phyloP scores from a whole-genome alignment of 1,140 invertebrate genomes.

The Melitaea cinxia region DNA sequence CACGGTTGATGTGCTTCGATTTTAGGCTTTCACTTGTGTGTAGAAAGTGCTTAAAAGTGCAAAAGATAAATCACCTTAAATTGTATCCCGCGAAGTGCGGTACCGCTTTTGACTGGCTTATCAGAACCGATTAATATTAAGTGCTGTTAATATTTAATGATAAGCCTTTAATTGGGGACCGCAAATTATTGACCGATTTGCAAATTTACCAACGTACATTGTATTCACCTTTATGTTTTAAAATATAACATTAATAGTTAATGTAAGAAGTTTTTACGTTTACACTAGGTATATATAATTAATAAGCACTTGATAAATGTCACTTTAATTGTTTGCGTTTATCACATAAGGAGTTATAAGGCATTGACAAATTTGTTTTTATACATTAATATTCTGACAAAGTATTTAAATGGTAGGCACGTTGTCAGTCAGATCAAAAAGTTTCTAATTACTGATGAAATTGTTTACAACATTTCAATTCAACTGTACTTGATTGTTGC shows the following conservation, averaged over 20 bases:
- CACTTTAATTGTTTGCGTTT: conserved; percentile 5
- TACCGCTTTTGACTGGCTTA: conserved; percentile 23
- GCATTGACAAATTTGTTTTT: conserved; percentile 8
- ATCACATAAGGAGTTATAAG: conserved; percentile 3
- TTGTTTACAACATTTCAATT: conserved; percentile 6
- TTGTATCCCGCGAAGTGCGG: conserved; percentile 12
- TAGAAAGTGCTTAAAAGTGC: conserved; percentile 48
- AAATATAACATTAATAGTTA: neutral
- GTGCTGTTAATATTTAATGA: conserved; percentile 7
- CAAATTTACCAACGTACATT: neutral
- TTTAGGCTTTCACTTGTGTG: conserved; percentile 48
- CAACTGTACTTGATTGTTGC: conserved; percentile 19
- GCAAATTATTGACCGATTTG: neutral
- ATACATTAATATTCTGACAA: conserved; percentile 16
- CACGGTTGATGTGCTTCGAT: conserved; percentile 47
- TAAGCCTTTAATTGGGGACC: conserved; percentile 3
- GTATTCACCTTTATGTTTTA: neutral
- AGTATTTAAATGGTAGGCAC: conserved; percentile 11
- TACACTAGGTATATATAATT: neutral
- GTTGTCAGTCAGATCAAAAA: conserved; percentile 4
- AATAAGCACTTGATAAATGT: conserved; percentile 6
- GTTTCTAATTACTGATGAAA: conserved; percentile 25
- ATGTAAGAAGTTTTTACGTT: neutral
- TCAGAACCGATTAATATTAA: conserved; percentile 23
- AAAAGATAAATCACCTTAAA: conserved; percentile 34